A percentile compares a stretch with the other conserved stretches of the same genome.
Evolutionary conservation across 2,797 vertebrate genomes (phyloP).

Genomic region (Siniperca obscura): DNA sequence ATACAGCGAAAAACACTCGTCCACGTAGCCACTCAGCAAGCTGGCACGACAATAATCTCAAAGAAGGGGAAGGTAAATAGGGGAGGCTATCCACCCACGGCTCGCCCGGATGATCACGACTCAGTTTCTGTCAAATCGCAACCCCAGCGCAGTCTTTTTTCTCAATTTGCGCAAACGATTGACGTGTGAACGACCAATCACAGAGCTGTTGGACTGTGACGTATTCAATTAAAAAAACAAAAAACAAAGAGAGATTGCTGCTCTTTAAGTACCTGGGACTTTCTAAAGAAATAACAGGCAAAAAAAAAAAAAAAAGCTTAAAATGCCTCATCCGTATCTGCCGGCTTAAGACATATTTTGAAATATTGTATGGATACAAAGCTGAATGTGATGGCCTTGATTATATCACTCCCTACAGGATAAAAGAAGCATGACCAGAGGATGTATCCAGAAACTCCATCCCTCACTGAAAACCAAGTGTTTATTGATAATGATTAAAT

Average conservation of each 20-base stretch:
- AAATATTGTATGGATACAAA: background rate
- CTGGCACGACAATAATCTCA: conserved; percentile 51
- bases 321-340: background rate
- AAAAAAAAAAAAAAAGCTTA: background rate
- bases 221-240: conserved; percentile 13
- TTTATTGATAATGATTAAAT: conserved; percentile 5
- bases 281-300: background rate
- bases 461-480: background rate
- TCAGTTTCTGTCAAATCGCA: conserved; percentile 75
- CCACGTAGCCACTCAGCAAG: conserved; percentile 30
- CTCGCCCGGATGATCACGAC: conserved; percentile 80
- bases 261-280: background rate
- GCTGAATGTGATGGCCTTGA: conserved; percentile 29
- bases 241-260: background rate
- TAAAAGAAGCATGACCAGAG: conserved; percentile 37
- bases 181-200: conserved; percentile 73
- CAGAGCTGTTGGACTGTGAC: background rate
- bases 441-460: background rate
- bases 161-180: conserved; percentile 56
- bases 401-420: conserved; percentile 70
- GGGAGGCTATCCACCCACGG: conserved; percentile 77
- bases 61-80: conserved; percentile 61
- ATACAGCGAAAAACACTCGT: conserved; percentile 12
- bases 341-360: accelerated
- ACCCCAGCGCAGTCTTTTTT: conserved; percentile 73